These are phyloP conservation scores for Leptinotarsa juncta DNA, from an alignment of 2,888 invertebrate species.

Conservation along the genomic window DNA sequence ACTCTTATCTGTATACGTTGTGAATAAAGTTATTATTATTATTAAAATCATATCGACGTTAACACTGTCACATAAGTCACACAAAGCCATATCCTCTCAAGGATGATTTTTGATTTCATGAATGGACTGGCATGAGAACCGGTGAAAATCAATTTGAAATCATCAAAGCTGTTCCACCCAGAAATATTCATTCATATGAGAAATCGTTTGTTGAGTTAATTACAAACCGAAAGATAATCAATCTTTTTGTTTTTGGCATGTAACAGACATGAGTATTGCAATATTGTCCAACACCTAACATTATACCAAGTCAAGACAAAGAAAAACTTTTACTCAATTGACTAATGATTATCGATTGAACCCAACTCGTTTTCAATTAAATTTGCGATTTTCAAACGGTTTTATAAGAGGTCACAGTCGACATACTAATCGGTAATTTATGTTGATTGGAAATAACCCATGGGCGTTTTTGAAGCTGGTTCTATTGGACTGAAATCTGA, in stretches of 20 bases:
- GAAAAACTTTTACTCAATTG: background rate
- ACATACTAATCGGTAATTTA: conserved; percentile 29
- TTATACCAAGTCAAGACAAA: background rate
- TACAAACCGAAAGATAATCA: background rate
- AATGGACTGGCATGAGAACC: background rate
- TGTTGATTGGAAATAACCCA: conserved; percentile 22
- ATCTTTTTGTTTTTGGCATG: conserved; percentile 6
- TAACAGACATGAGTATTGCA: conserved; percentile 7
- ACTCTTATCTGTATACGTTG: no score
- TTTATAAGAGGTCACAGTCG: conserved; percentile 29
- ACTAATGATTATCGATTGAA: conserved; percentile 15
- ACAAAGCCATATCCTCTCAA: no score
- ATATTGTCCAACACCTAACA: background rate
- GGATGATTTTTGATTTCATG: no score
- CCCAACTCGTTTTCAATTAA: conserved; percentile 29
- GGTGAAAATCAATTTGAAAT: background rate
- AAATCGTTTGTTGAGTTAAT: background rate
- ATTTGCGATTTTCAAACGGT: conserved; percentile 30
- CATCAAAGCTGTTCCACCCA: background rate
- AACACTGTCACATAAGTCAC: no score
- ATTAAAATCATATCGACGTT: no score
- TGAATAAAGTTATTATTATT: no score
- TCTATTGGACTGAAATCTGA: background rate
- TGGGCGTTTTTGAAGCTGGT: conserved; percentile 13
- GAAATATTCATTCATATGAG: background rate